Evolutionary conservation across 2,113 vertebrate species (phyloP).

Genomic region (Isurus oxyrinchus): DNA sequence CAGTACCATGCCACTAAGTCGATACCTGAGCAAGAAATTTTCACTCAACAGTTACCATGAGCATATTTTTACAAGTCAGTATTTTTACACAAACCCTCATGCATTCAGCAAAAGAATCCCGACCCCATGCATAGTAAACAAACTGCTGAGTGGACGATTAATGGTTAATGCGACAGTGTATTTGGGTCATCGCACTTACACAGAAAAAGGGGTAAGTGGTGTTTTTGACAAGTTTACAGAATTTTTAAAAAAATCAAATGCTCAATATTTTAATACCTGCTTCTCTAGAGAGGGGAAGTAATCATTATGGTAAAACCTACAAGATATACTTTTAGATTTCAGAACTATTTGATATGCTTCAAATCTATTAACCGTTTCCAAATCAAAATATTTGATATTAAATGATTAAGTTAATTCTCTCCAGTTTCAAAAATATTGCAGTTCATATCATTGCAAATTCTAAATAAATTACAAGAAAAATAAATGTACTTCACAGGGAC

Average conservation of each 20-base stretch:
- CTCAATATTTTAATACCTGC: neutral
- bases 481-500: neutral
- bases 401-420: neutral
- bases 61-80: neutral
- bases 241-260: neutral
- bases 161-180: neutral
- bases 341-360: neutral
- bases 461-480: neutral
- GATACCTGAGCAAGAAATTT: slow-evolving; percentile 68
- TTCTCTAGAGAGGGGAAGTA: neutral
- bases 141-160: neutral
- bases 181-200: neutral
- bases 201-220: neutral
- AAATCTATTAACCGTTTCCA: neutral
- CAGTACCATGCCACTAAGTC: slow-evolving; percentile 81
- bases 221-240: neutral
- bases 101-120: neutral
- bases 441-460: neutral
- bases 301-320: neutral
- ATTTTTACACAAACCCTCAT: neutral
- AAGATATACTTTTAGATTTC: neutral
- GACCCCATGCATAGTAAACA: neutral
- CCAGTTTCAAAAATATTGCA: neutral
- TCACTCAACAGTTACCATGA: slow-evolving; percentile 9
- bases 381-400: neutral